phyloP scores from a whole-genome alignment of 2,888 invertebrate genomes.

The Magallana nippona region DNA sequence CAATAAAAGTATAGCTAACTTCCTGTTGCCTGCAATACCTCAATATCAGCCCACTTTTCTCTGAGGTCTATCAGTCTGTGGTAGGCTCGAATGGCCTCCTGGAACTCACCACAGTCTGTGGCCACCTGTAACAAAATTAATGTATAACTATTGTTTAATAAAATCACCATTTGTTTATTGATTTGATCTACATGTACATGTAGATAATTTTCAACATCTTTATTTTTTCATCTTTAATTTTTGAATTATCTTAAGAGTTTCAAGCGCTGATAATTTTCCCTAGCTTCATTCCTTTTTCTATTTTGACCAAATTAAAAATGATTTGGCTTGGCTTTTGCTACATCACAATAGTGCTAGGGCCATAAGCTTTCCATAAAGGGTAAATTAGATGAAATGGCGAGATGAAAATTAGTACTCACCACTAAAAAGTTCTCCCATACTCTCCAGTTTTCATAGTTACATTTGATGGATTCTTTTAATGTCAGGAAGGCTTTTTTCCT shows the following conservation, averaged over 20 bases:
- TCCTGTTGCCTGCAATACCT: slow-evolving; percentile 73
- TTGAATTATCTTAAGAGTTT: too few species aligned
- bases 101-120: slow-evolving; percentile 91
- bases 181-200: too few species aligned
- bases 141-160: neutral
- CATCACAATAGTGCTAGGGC: too few species aligned
- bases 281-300: neutral
- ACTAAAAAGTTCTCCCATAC: slow-evolving; percentile 96
- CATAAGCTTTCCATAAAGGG: too few species aligned
- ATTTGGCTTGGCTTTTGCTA: too few species aligned
- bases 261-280: neutral
- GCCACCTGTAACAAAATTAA: slow-evolving; percentile 83
- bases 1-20: neutral
- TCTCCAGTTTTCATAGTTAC: slow-evolving; percentile 94
- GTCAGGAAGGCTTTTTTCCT: slow-evolving; percentile 88
- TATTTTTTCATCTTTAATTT: too few species aligned
- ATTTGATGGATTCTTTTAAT: slow-evolving; percentile 92
- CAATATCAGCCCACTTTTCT: slow-evolving; percentile 87
- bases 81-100: slow-evolving; percentile 90
- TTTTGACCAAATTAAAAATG: too few species aligned
- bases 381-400: too few species aligned
- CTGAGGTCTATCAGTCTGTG: slow-evolving; percentile 92
- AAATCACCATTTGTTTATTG: too few species aligned
- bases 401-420: slow-evolving; percentile 62
- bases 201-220: too few species aligned